A percentile compares a stretch with the other conserved stretches of the same genome.
Evolutionary conservation across 2,797 vertebrate genomes (phyloP).

Genomic region (Hafferia zeledoni): DNA sequence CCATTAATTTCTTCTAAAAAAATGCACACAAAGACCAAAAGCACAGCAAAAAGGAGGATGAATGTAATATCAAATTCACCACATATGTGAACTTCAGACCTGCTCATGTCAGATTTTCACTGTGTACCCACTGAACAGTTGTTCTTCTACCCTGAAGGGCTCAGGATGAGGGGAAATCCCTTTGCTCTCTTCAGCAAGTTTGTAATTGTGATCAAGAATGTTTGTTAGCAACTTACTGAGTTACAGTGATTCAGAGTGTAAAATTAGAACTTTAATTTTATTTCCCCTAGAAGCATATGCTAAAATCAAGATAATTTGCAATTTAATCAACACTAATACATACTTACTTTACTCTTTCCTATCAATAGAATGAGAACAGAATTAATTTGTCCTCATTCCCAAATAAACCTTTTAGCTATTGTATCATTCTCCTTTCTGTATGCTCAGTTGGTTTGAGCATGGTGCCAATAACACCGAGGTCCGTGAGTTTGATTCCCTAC

Average conservation of each 20-base stretch:
- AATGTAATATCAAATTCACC: not conserved
- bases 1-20: not conserved
- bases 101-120: not conserved
- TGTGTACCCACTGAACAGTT: not conserved
- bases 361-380: not conserved
- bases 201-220: not conserved
- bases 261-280: not conserved
- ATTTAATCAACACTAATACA: not conserved
- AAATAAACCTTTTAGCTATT: not conserved
- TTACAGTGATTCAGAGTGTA: not conserved
- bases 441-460: not conserved
- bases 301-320: not conserved
- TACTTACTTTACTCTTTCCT: not conserved
- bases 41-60: not conserved
- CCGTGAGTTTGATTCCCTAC: rapidly evolving
- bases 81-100: not conserved
- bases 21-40: not conserved
- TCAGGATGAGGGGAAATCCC: not conserved
- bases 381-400: not conserved
- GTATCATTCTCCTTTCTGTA: not conserved
- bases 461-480: not conserved
- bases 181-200: not conserved
- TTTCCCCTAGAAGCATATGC: not conserved
- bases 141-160: not conserved
- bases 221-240: not conserved